phyloP scores from a whole-genome alignment of 2,113 vertebrate species.

The Dasyprocta punctata region DNA sequence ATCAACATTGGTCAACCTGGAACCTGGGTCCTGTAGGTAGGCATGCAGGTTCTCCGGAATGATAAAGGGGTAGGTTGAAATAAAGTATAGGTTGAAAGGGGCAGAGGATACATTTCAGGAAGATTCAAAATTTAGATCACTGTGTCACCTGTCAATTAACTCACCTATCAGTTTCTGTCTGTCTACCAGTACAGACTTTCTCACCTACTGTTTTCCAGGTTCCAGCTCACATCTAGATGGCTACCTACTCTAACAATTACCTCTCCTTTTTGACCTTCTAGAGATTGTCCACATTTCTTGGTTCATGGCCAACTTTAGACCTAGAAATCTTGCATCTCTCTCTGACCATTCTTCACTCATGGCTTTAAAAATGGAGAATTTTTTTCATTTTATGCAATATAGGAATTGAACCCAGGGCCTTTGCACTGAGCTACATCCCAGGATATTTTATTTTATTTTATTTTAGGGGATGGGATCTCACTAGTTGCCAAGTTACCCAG shows the following conservation, averaged over 20 bases:
- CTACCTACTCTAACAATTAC: not conserved
- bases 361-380: not conserved
- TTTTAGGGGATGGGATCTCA: not conserved
- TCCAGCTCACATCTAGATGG: not conserved
- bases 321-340: not conserved
- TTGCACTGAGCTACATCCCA: not conserved
- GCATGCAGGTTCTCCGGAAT: not conserved
- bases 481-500: not conserved
- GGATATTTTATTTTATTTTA: not conserved
- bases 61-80: not conserved
- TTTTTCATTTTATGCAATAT: not conserved
- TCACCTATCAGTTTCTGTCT: not conserved
- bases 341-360: not conserved
- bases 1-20: not conserved
- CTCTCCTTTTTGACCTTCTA: not conserved
- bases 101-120: not conserved
- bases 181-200: not conserved
- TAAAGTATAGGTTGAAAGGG: too few species aligned
- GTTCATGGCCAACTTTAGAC: not conserved
- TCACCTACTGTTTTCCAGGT: not conserved
- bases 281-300: not conserved
- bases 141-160: not conserved
- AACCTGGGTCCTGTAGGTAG: not conserved
- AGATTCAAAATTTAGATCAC: not conserved
- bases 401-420: not conserved